Conservation (phyloP, 2,888 invertebrate genomes). For the Luperina nickerlii region DNA sequence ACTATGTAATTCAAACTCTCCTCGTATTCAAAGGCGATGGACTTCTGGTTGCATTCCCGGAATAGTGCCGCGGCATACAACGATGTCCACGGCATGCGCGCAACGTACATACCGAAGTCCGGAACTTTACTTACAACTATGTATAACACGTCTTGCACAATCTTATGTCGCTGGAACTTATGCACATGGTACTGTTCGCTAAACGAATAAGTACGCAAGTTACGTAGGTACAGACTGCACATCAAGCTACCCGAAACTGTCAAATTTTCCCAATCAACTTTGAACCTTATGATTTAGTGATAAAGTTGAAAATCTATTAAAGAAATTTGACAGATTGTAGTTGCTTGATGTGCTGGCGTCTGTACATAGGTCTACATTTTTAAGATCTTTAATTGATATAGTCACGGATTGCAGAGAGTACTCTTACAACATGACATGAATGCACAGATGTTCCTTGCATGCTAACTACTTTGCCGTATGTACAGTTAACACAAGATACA, state of each 20-base stretch:
- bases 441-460: background rate
- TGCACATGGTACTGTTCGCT: background rate
- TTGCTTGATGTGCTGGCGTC: too few relatives aligned
- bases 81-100: background rate
- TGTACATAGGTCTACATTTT: background rate
- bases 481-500: background rate
- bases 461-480: background rate
- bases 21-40: too few relatives aligned
- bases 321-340: too few relatives aligned
- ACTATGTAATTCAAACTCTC: background rate
- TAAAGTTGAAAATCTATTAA: too few relatives aligned
- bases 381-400: background rate
- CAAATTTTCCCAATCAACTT: too few relatives aligned
- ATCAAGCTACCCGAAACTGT: too few relatives aligned
- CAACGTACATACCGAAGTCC: conserved; percentile 7
- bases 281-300: too few relatives aligned
- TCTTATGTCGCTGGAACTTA: background rate
- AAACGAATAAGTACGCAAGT: conserved; percentile 3
- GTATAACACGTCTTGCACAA: conserved; percentile 1
- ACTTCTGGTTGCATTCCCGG: conserved; percentile 13
- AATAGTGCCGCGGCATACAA: conserved; percentile 2
- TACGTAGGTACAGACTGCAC: background rate
- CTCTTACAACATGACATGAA: background rate
- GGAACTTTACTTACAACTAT: conserved; percentile 16
- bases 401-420: background rate